Evolutionary conservation across 2,888 invertebrate species (phyloP).

Genomic region (Pseudococcus longispinus): DNA sequence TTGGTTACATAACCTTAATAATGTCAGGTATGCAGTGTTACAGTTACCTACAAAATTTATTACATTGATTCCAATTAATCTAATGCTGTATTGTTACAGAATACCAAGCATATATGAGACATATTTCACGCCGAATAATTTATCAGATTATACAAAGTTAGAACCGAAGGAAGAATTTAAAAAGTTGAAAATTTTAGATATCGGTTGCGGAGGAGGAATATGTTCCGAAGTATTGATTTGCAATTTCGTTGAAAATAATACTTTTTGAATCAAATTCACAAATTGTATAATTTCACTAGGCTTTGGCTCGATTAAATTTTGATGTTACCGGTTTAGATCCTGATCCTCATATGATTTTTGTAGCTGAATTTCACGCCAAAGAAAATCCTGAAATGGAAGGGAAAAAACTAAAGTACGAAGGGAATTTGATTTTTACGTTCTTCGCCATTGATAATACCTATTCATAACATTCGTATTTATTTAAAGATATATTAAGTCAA

Average conservation of each 20-base stretch:
- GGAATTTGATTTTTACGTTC: background rate
- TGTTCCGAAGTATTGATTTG: constrained; percentile 11
- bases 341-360: constrained; percentile 41
- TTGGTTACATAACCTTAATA: constrained; percentile 19
- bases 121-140: constrained; percentile 9
- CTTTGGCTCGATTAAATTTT: constrained; percentile 42
- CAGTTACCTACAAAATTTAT: background rate
- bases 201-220: constrained; percentile 52
- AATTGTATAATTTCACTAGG: background rate
- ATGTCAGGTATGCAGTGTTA: background rate
- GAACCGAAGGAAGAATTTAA: constrained; percentile 1
- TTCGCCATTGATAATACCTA: no score
- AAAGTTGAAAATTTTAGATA: constrained; percentile 39
- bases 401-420: background rate
- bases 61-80: background rate
- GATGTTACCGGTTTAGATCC: constrained; percentile 51
- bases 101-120: constrained; percentile 22
- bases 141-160: background rate
- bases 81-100: no score
- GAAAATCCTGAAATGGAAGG: background rate
- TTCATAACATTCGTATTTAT: no score
- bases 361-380: constrained; percentile 42
- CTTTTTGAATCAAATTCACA: background rate
- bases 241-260: background rate
- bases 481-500: background rate